Base-by-base conservation (phyloP, 2,888 invertebrate species). In the Gastrophysa polygoni region DNA sequence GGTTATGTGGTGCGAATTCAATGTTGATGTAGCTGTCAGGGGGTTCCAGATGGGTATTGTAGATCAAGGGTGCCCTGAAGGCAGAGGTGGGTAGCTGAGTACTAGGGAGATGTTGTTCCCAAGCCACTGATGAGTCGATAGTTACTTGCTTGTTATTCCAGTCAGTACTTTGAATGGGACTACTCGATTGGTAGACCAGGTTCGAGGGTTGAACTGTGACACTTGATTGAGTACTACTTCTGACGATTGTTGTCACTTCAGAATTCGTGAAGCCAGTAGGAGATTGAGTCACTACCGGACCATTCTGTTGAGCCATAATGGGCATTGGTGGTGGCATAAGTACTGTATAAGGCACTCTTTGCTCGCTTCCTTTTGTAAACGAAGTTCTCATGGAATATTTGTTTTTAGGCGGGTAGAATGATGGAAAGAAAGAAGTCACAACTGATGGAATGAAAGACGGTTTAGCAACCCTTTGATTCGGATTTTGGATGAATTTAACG, bases 291-390 rank as follows among this genome's bases (percentile, higher is more conserved):
- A 68, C 43, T 6, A 64, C 32, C 16, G 54, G 43, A 44, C 32
- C 34, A 16, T 49, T 67, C 56, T 34, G 59, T 48, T 57, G 7
- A 43, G 21, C 43, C 16, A 20, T 17, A 38, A 10, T 18, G 17
- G 70, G 28, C 73, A 85, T 82, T 1, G 90, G 90, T 10, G 91
- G 90, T 11, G 91, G 90, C 63, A 90, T 86, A 59, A 91, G 83
- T 76, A 89, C 87, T 0, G 89, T 89, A 80, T 88, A 87, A 0
- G 89, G 89, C 56, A 84, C 79, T 16, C 80, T 73, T 50, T 83
- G 82, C 14, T 88, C 84, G 50, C 49, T 65, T 16, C 82, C 81
- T 77, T 87, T 86, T 64, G 71, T 68, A 44, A 68, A 71, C 6
- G 63, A 24, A 16, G 63, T 65, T 48, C 68, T 71, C 24, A 76